Percentiles rank a stretch among this genome's conserved stretches.
These are phyloP conservation scores for Cyphomyrus discorhynchus DNA, from an alignment of 2,113 vertebrate species.

Conservation along the genomic window DNA sequence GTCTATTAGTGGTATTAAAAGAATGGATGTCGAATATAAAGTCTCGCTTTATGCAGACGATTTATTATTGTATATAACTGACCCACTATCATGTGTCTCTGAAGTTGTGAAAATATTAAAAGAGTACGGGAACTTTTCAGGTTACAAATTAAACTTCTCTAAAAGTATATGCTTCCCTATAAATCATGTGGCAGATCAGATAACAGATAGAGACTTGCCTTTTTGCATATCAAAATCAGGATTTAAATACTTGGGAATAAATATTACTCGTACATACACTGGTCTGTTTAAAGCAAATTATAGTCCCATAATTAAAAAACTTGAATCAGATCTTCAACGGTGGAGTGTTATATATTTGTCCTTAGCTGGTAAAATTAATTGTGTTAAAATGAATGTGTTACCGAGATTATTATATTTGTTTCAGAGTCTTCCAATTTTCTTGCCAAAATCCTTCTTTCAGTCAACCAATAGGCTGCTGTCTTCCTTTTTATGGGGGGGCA, in stretches of 20 bases:
- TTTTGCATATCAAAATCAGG: background rate
- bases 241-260: background rate
- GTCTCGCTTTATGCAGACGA: background rate
- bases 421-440: background rate
- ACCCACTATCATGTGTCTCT: too few species aligned
- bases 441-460: background rate
- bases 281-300: background rate
- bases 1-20: background rate
- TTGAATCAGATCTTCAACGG: background rate
- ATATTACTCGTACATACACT: background rate
- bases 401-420: background rate
- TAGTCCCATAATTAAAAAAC: background rate
- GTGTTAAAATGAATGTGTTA: background rate
- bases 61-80: background rate
- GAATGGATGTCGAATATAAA: background rate
- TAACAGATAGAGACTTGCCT: too few species aligned
- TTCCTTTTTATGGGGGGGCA: background rate
- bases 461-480: too few species aligned
- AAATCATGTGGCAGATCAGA: too few species aligned
- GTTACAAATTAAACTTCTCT: too few species aligned
- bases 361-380: background rate
- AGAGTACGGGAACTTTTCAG: too few species aligned
- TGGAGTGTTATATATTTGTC: background rate
- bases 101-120: too few species aligned
- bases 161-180: too few species aligned